phyloP scores from a whole-genome alignment of 1,140 invertebrate genomes.

The Zophobas morio region DNA sequence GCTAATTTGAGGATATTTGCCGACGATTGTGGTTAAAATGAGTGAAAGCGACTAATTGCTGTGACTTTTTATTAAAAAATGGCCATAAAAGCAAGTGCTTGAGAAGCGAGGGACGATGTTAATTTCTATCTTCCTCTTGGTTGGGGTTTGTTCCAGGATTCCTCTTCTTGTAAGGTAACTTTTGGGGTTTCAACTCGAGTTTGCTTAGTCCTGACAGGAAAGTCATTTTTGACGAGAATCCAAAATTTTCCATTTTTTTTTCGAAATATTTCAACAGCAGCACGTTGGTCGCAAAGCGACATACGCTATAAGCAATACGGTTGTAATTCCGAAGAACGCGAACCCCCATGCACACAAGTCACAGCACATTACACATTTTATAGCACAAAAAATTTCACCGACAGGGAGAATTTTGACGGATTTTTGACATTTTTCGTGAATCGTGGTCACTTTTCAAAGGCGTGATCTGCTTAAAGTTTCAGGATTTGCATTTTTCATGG shows the following conservation, averaged over 20 bases:
- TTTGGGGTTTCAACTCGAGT: too few relatives aligned
- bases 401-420: conserved; percentile 10
- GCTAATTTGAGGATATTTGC: conserved; percentile 13
- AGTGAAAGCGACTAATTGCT: too few relatives aligned
- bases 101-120: not conserved
- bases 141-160: conserved; percentile 12
- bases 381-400: not conserved
- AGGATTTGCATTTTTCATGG: conserved; percentile 17
- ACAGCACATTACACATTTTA: conserved; percentile 24
- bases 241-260: too few relatives aligned
- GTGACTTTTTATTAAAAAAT: too few relatives aligned
- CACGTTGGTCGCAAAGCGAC: not conserved
- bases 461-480: conserved; percentile 37
- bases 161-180: conserved; percentile 18
- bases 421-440: conserved; percentile 7
- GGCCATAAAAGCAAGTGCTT: conserved; percentile 18
- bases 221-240: too few relatives aligned
- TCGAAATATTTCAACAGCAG: not conserved
- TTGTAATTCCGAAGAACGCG: not conserved
- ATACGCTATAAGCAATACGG: not conserved
- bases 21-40: too few relatives aligned
- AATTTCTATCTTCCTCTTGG: conserved; percentile 20
- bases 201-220: too few relatives aligned
- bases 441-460: not conserved
- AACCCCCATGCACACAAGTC: conserved; percentile 21